Conservation (phyloP, 2,113 vertebrate species). For the human region DNA sequence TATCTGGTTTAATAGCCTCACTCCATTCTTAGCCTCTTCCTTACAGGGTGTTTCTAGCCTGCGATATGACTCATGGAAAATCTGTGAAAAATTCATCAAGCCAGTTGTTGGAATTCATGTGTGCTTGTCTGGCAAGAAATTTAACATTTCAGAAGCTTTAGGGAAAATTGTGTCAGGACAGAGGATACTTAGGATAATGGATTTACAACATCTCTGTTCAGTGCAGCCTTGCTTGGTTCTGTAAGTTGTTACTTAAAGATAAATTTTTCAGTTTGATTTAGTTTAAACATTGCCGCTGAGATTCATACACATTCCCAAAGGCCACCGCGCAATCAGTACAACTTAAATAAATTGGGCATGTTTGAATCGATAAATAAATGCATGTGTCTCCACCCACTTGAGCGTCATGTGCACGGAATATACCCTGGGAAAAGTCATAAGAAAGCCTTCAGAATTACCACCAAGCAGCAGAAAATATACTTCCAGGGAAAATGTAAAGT, state of each 20-base stretch:
- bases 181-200: slow-evolving; percentile 51
- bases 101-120: slow-evolving; percentile 37
- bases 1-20: not conserved
- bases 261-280: slow-evolving; percentile 62
- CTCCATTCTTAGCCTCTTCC: not conserved
- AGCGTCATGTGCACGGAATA: not conserved
- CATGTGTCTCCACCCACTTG: not conserved
- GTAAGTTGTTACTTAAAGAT: slow-evolving; percentile 64
- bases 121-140: slow-evolving; percentile 24
- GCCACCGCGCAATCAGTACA: not conserved
- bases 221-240: slow-evolving; percentile 33
- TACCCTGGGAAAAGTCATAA: not conserved
- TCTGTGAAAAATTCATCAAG: not conserved
- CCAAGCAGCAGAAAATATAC: not conserved
- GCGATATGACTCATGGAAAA: not conserved
- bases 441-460: not conserved
- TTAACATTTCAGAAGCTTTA: slow-evolving; percentile 50
- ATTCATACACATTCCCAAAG: slow-evolving; percentile 27
- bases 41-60: not conserved
- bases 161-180: slow-evolving; percentile 50
- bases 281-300: slow-evolving; percentile 48
- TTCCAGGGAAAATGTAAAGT: not conserved
- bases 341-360: slow-evolving; percentile 35
- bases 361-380: slow-evolving; percentile 36
- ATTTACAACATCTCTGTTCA: slow-evolving; percentile 43